Base-by-base conservation (phyloP, 2,113 vertebrate species). In the Ellobius talpinus region DNA sequence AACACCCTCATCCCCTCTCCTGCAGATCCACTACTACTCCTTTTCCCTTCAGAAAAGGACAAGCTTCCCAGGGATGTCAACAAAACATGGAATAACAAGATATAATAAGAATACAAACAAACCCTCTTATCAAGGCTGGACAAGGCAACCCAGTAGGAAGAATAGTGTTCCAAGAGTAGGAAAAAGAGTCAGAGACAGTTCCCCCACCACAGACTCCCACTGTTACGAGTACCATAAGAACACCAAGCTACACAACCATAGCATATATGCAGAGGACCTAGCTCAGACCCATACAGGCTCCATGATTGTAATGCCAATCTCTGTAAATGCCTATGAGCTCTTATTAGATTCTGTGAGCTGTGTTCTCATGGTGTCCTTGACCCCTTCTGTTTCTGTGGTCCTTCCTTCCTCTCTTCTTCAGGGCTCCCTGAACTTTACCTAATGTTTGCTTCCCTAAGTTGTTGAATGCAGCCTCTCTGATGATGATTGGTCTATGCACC, bases 1-100 rank as follows among this genome's bases (percentile, higher is more conserved):
- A 8, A 19, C 2, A 16, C 36, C 13, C 5, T 70, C 14, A 1
- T 66, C 0, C 7, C 2, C 16, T 72, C 16, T n/a, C 16, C 17
- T 2, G 1, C 33, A 72, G 68, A 19, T 72, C 33, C 33, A 70
- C 14, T 72, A 7, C 23, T n/a, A 7, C 68, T n/a, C 7, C 7
- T 72, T n/a, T n/a, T n/a, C 14, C 16, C 68, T 72, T 72, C 7
- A 72, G 16, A 72, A 72, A 72, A 72, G 7, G 33, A 36, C 36
- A 72, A 16, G 36, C 36, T 72, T 72, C 36, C 36, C 16, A 72
- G 68, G 33, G 8, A n/a, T 72, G 36, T n/a, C 36, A 72, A 19
- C 68, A 36, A 72, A 72, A n/a, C 16, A 72, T 19, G 13, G 16
- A 16, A n/a, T n/a, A 72, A 8, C 16, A 72, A 72, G 36, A 8